Conservation (phyloP, 2,113 vertebrate genomes). For the Petrocephalus microphthalmus region DNA sequence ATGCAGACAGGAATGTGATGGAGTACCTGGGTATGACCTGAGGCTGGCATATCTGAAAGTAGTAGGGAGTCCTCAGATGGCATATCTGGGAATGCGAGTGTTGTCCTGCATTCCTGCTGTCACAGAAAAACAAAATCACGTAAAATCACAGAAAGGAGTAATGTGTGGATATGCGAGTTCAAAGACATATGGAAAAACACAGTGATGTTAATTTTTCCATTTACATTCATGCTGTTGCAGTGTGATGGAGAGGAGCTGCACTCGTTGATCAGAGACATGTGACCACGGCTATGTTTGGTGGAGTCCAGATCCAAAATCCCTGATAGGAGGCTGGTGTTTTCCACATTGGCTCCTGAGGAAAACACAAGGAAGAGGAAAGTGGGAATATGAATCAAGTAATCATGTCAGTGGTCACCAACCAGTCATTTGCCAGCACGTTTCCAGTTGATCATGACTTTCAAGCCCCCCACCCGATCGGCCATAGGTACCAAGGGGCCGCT, state of each 20-base stretch:
- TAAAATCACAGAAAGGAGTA: background rate
- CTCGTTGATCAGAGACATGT: background rate
- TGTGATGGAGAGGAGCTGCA: background rate
- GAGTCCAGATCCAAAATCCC: background rate
- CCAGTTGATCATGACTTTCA: background rate
- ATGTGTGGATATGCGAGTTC: background rate
- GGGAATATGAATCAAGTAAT: background rate
- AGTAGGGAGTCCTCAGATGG: slow-evolving; percentile 56
- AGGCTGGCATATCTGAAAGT: slow-evolving; percentile 32
- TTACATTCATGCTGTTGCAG: background rate
- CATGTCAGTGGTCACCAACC: background rate
- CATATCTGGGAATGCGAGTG: slow-evolving; percentile 39
- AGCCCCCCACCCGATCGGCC: background rate
- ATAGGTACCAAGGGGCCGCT: background rate
- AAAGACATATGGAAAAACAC: background rate
- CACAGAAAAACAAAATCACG: background rate
- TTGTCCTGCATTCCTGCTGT: slow-evolving; percentile 42
- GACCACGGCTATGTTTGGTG: background rate
- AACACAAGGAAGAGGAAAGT: background rate
- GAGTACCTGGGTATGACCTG: slow-evolving; percentile 36
- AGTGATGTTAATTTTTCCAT: background rate
- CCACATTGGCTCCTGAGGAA: background rate
- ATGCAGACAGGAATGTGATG: background rate
- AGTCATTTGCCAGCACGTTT: background rate
- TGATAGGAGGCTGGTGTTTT: background rate